Percentiles rank a stretch among this genome's conserved stretches.
phyloP scores from a whole-genome alignment of 2,888 invertebrate species.

The Chrysotoxum bicinctum region DNA sequence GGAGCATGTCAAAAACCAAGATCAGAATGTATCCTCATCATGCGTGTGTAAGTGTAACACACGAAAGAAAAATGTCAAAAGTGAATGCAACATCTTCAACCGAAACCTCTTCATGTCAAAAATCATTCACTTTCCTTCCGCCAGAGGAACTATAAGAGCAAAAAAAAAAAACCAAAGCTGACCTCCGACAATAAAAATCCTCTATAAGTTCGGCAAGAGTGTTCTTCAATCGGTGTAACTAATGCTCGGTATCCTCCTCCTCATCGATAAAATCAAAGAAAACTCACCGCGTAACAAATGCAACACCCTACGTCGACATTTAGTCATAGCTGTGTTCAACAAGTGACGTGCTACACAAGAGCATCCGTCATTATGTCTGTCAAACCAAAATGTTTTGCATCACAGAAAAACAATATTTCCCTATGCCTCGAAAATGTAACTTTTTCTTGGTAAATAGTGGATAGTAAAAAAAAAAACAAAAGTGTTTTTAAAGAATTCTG shows the following conservation, averaged over 20 bases:
- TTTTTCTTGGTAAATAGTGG: slow-evolving; percentile 28
- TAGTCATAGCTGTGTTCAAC: slow-evolving; percentile 46
- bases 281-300: slow-evolving; percentile 46
- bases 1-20: slow-evolving; percentile 37
- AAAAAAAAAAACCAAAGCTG: slow-evolving; percentile 21
- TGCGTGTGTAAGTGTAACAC: slow-evolving; percentile 2
- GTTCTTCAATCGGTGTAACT: slow-evolving; percentile 42
- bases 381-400: slow-evolving; percentile 68
- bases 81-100: slow-evolving; percentile 41
- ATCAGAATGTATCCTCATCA: slow-evolving; percentile 8
- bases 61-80: slow-evolving; percentile 51
- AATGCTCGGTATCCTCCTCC: slow-evolving; percentile 29
- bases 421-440: slow-evolving; percentile 34
- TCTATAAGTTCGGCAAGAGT: slow-evolving; percentile 4
- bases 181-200: slow-evolving; percentile 60
- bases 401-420: slow-evolving; percentile 33
- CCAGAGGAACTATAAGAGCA: not conserved
- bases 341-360: slow-evolving; percentile 54
- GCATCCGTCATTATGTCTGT: slow-evolving; percentile 68
- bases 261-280: slow-evolving; percentile 62
- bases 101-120: slow-evolving; percentile 49
- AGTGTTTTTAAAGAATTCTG: slow-evolving; percentile 62
- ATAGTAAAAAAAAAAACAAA: not conserved
- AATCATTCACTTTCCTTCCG: slow-evolving; percentile 28
- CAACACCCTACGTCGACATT: slow-evolving; percentile 42